Conservation (phyloP, 2,888 invertebrate species). For the Plutella xylostella region DNA sequence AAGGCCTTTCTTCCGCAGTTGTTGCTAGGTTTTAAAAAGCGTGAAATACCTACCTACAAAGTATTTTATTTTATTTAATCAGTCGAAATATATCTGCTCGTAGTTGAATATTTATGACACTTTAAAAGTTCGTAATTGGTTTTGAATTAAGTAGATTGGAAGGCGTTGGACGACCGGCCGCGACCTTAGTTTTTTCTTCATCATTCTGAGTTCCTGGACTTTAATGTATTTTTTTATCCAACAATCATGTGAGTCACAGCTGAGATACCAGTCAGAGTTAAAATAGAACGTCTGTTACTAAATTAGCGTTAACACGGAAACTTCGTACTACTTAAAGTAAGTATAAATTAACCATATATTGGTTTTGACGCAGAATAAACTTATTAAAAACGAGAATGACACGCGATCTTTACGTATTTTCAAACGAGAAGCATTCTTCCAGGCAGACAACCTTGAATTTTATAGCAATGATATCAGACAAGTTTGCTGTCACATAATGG, state of each 20-base stretch:
- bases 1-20: too few relatives aligned
- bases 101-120: too few relatives aligned
- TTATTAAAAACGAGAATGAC: too few relatives aligned
- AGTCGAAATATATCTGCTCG: too few relatives aligned
- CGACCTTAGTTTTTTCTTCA: slow-evolving; percentile 53
- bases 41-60: too few relatives aligned
- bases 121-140: slow-evolving; percentile 17
- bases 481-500: slow-evolving; percentile 14
- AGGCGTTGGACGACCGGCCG: slow-evolving; percentile 52
- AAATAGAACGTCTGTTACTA: neutral
- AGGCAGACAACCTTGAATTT: slow-evolving; percentile 44
- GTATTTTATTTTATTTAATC: too few relatives aligned
- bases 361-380: too few relatives aligned
- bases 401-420: too few relatives aligned
- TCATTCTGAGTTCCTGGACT: slow-evolving; percentile 32
- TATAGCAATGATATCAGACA: slow-evolving; percentile 39
- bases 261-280: neutral
- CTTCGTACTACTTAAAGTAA: too few relatives aligned
- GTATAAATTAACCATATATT: too few relatives aligned
- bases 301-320: slow-evolving; percentile 36
- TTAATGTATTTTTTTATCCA: slow-evolving; percentile 37
- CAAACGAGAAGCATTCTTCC: too few relatives aligned
- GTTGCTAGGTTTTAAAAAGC: too few relatives aligned
- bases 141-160: slow-evolving; percentile 21
- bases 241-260: slow-evolving; percentile 42